These are phyloP conservation scores for Ommatoiulus sabulosus DNA, from an alignment of 2,888 invertebrate species.

Conservation along the genomic window DNA sequence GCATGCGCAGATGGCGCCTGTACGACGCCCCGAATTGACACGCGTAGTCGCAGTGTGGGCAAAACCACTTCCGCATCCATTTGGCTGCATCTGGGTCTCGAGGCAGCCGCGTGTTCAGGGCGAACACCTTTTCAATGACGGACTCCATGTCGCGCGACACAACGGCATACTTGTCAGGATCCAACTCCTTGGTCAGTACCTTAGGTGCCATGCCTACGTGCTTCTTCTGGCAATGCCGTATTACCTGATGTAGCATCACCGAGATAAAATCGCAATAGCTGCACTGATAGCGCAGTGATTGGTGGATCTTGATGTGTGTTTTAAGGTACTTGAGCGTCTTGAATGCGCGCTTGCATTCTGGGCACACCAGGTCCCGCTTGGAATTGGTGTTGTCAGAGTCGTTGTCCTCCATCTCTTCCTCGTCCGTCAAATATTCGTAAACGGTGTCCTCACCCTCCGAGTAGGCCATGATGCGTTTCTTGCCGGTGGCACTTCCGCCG, in stretches of 20 bases:
- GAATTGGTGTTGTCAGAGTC: conserved; percentile 25
- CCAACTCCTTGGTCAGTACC: conserved; percentile 59
- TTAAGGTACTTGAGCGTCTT: conserved; percentile 60
- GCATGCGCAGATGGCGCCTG: conserved; percentile 61
- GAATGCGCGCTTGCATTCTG: conserved; percentile 60
- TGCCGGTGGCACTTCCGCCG: neutral
- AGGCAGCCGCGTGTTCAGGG: conserved; percentile 59
- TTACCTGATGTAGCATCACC: conserved; percentile 58
- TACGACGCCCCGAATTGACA: conserved; percentile 62
- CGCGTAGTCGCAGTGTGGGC: conserved; percentile 62
- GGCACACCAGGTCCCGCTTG: conserved; percentile 53
- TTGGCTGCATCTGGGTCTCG: conserved; percentile 59
- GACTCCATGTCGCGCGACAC: conserved; percentile 59
- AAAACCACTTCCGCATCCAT: conserved; percentile 62
- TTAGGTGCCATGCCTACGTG: conserved; percentile 58
- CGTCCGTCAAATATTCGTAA: conserved; percentile 60
- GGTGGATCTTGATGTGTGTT: conserved; percentile 60
- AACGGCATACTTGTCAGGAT: conserved; percentile 59
- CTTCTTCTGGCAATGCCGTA: conserved; percentile 58
- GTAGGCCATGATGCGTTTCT: conserved; percentile 57
- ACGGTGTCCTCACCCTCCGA: conserved; percentile 60
- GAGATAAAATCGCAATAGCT: conserved; percentile 60
- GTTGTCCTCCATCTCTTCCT: conserved; percentile 57
- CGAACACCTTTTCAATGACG: conserved; percentile 57
- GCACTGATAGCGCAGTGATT: conserved; percentile 59